Percentiles rank a stretch among this genome's conserved stretches.
Conservation (phyloP, 2,113 vertebrate genomes). For the Arothron firmamentum region DNA sequence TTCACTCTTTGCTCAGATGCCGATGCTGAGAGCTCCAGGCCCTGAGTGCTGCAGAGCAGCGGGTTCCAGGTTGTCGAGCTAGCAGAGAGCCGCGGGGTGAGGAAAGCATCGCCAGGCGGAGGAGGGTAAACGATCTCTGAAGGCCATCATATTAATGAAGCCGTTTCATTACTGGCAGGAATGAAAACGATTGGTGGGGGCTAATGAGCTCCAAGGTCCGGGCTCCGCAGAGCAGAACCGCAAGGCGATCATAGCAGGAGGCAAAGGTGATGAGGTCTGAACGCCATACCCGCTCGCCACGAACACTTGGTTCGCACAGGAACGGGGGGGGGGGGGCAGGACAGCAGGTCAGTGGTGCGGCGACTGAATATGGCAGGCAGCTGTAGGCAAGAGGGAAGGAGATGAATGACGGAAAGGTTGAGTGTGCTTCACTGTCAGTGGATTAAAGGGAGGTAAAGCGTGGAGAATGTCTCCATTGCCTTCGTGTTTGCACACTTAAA, state of each 20-base stretch:
- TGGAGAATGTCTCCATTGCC: constrained; percentile 45
- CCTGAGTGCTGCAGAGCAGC: constrained; percentile 55
- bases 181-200: constrained; percentile 63
- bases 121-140: constrained; percentile 68
- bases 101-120: constrained; percentile 45
- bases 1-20: constrained; percentile 51
- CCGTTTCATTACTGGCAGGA: constrained; percentile 67
- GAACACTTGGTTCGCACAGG: constrained; percentile 50
- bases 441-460: constrained; percentile 40
- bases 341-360: constrained; percentile 49
- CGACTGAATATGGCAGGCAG: constrained; percentile 38
- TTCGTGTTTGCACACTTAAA: constrained; percentile 19
- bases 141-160: constrained; percentile 70
- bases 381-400: constrained; percentile 34
- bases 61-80: constrained; percentile 39
- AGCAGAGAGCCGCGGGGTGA: constrained; percentile 2
- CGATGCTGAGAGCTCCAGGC: constrained; percentile 38
- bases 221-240: constrained; percentile 36
- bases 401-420: constrained; percentile 31
- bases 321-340: constrained; percentile 39
- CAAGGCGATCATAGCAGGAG: constrained; percentile 48
- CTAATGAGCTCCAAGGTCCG: constrained; percentile 63
- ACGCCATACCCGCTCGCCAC: constrained; percentile 39
- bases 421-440: constrained; percentile 46
- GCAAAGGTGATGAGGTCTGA: constrained; percentile 50